Percentiles rank a stretch among this genome's conserved stretches.
These are phyloP conservation scores for Amphilophus citrinellus DNA, from an alignment of 2,113 vertebrate species.

Conservation along the genomic window DNA sequence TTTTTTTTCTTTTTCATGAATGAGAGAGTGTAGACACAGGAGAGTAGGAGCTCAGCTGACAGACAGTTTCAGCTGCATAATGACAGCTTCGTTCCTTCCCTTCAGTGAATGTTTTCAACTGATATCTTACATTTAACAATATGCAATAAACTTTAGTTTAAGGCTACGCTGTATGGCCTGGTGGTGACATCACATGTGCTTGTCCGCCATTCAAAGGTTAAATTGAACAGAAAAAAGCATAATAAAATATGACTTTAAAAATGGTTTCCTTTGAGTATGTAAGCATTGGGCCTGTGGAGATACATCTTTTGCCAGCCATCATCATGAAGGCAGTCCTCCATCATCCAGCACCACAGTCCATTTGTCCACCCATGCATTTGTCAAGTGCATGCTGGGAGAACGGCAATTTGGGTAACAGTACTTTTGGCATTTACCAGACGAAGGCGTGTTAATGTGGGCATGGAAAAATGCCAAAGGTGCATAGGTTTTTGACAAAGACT, in stretches of 20 bases:
- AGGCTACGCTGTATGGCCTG: background rate
- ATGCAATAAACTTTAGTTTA: background rate
- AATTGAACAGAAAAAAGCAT: background rate
- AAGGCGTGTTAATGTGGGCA: conserved; percentile 11
- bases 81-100: background rate
- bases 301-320: conserved; percentile 24
- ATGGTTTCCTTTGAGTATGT: background rate
- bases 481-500: conserved; percentile 25
- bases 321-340: conserved; percentile 13
- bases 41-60: background rate
- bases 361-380: conserved; percentile 35
- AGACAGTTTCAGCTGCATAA: background rate
- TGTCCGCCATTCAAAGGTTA: background rate
- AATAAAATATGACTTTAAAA: background rate
- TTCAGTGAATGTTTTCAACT: background rate
- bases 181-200: background rate
- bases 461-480: conserved; percentile 32
- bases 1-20: conserved; percentile 53
- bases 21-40: conserved; percentile 4
- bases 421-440: conserved; percentile 54
- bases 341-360: background rate
- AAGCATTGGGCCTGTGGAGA: background rate
- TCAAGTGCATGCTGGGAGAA: conserved; percentile 20
- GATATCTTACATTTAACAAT: background rate
- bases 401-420: conserved; percentile 35